These are phyloP conservation scores for Silurus aristotelis DNA, from an alignment of 2,797 vertebrate species.

Conservation along the genomic window DNA sequence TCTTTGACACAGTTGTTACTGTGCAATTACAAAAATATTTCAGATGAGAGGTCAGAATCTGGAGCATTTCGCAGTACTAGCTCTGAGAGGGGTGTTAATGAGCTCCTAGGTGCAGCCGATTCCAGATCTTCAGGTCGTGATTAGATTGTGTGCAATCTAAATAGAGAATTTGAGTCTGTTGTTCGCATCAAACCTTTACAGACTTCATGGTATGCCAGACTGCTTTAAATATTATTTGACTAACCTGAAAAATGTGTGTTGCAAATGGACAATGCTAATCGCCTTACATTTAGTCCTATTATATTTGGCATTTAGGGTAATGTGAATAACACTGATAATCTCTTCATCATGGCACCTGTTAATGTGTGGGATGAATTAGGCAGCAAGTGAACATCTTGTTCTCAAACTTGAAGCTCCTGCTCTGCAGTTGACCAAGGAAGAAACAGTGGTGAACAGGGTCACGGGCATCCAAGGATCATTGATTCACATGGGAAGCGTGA, in stretches of 20 bases:
- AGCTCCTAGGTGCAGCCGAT: background rate
- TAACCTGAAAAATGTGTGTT: background rate
- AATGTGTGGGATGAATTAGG: no score
- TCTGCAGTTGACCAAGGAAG: no score
- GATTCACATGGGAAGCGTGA: no score
- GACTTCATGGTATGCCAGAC: background rate
- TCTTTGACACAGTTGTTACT: background rate
- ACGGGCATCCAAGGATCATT: no score
- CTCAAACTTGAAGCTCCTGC: no score
- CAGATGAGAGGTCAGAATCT: background rate
- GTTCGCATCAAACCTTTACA: conserved; percentile 4
- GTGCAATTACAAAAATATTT: background rate
- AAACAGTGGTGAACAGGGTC: no score
- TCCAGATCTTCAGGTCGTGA: conserved; percentile 5
- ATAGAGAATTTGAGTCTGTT: background rate
- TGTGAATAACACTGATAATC: no score
- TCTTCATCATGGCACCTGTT: no score
- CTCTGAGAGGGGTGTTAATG: background rate
- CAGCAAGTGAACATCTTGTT: no score
- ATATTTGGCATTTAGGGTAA: background rate
- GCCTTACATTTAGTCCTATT: background rate
- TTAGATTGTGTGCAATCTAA: conserved; percentile 8
- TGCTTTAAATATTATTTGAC: background rate
- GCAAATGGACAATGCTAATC: background rate
- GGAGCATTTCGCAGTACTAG: background rate